phyloP scores from a whole-genome alignment of 2,888 invertebrate genomes.

The Pediacus dermestoides region DNA sequence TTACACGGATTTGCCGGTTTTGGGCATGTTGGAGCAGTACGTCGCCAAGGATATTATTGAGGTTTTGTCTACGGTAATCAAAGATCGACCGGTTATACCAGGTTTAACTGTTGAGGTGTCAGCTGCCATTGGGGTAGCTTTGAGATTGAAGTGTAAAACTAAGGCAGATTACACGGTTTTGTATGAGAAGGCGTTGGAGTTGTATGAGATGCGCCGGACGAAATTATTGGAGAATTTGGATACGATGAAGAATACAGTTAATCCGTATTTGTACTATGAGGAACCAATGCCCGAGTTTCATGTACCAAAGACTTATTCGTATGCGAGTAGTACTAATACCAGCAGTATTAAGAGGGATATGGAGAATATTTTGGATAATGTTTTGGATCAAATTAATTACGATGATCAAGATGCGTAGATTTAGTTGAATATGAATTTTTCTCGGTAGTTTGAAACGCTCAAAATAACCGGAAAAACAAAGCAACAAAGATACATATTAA shows the following conservation, averaged over 20 bases:
- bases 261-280: slow-evolving; percentile 55
- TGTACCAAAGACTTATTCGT: slow-evolving; percentile 20
- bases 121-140: slow-evolving; percentile 55
- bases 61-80: slow-evolving; percentile 54
- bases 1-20: slow-evolving; percentile 53
- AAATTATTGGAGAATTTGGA: slow-evolving; percentile 44
- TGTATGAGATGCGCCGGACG: slow-evolving; percentile 42
- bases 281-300: slow-evolving; percentile 38
- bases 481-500: too few species aligned
- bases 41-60: slow-evolving; percentile 54
- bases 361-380: too few species aligned
- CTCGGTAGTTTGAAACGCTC: too few species aligned
- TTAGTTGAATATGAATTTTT: too few species aligned
- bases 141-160: slow-evolving; percentile 53
- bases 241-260: slow-evolving; percentile 51
- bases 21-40: slow-evolving; percentile 62
- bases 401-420: too few species aligned
- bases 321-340: too few species aligned
- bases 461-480: too few species aligned
- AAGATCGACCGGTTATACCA: slow-evolving; percentile 59
- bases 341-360: too few species aligned
- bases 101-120: slow-evolving; percentile 54
- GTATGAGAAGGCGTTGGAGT: slow-evolving; percentile 48
- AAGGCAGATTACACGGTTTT: slow-evolving; percentile 36
- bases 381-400: too few species aligned